phyloP scores from a whole-genome alignment of 1,140 invertebrate species.

The Drosophila kikkawai region DNA sequence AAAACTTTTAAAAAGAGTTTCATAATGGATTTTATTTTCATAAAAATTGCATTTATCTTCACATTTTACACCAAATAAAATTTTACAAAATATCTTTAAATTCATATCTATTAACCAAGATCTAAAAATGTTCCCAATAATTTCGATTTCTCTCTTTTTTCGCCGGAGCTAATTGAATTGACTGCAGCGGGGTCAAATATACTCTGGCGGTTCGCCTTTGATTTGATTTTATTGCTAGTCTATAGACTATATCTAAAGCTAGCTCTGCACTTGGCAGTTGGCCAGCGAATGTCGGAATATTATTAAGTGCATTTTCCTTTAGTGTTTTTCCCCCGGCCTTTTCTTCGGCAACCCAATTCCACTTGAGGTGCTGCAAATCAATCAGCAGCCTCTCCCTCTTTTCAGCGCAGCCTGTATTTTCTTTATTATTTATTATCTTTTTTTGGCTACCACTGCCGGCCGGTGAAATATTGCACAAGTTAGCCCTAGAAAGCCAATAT shows the following conservation, averaged over 20 bases:
- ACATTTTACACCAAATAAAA: not conserved
- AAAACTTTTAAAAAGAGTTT: not conserved
- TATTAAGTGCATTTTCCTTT: conserved; percentile 46
- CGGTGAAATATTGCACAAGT: conserved; percentile 42
- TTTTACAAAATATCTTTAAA: not conserved
- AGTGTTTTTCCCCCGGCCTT: conserved; percentile 1
- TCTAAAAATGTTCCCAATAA: not conserved
- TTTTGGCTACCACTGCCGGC: conserved; percentile 7
- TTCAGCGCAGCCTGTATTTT: conserved; percentile 1
- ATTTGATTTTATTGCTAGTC: conserved; percentile 56
- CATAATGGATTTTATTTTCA: not conserved
- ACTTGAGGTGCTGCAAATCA: conserved; percentile 69
- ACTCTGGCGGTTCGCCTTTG: conserved; percentile 34
- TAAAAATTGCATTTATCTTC: not conserved
- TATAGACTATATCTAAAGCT: not conserved
- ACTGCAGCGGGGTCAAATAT: conserved; percentile 29
- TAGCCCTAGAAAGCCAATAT: conserved; percentile 51
- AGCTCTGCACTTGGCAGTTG: conserved; percentile 52
- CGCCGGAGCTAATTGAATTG: conserved; percentile 67
- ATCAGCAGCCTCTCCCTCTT: conserved; percentile 46
- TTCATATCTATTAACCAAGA: conserved; percentile 6
- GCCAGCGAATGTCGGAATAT: conserved; percentile 51
- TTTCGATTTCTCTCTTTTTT: conserved; percentile 18
- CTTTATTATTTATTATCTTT: not conserved
- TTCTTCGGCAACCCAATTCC: conserved; percentile 22